phyloP scores from a whole-genome alignment of 2,888 invertebrate species.

The Apodemia mormo region DNA sequence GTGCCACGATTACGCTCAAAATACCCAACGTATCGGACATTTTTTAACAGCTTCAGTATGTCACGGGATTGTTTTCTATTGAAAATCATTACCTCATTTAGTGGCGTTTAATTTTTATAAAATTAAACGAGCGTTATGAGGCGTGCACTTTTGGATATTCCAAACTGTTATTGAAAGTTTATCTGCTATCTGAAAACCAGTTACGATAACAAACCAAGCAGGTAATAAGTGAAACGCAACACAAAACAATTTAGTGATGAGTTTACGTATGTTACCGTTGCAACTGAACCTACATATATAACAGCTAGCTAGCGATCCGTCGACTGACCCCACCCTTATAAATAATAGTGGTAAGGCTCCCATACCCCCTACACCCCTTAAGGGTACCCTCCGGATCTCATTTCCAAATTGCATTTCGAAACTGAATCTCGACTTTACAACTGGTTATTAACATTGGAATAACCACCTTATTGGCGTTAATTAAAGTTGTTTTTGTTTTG shows the following conservation, averaged over 20 bases:
- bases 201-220: constrained; percentile 2
- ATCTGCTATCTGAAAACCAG: no score
- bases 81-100: no score
- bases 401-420: constrained; percentile 80
- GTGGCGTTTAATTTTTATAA: no score
- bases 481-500: constrained; percentile 46
- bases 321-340: constrained; percentile 79
- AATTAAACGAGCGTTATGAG: no score
- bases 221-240: constrained; percentile 27
- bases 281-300: constrained; percentile 43
- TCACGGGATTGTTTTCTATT: no score
- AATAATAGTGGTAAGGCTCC: constrained; percentile 78
- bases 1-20: no score
- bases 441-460: constrained; percentile 43
- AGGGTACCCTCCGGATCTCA: constrained; percentile 78
- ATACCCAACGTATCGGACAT: no score
- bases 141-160: no score
- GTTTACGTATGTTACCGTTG: constrained; percentile 54
- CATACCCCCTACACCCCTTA: constrained; percentile 63
- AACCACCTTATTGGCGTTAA: constrained; percentile 39
- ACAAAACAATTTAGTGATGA: constrained; percentile 58
- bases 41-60: no score
- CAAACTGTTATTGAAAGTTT: no score
- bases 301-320: constrained; percentile 58
- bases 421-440: constrained; percentile 77